Evolutionary conservation across 2,888 invertebrate species (phyloP), one percentile per base, ranked within the genome.

Genomic region (Dicranocentrus wangi): DNA sequence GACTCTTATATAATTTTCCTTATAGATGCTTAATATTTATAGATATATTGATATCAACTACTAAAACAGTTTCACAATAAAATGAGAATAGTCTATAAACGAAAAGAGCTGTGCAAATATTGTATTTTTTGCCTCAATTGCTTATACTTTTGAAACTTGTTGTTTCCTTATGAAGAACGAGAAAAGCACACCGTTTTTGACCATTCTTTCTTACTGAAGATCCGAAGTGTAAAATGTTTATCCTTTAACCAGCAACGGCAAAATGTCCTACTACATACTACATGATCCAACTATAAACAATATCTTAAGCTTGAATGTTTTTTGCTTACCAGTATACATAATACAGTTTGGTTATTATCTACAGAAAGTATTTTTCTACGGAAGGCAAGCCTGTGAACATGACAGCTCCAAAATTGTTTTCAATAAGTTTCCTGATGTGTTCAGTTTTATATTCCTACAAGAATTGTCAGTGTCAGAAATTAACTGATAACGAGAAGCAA

Each of bases 51-150:
- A 42, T 17, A 23, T 39, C n/a, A n/a, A n/a, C n/a, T n/a, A n/a
- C n/a, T n/a, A n/a, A n/a, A n/a, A n/a, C n/a, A 65, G 21, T 43
- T 27, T 28, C 65, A 65, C 28, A 42, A 61, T 21, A 63, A 42
- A 55, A 21, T 55, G 55, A 5, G 28, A 68, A 43, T 51, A 63
- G 51, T 10, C 19, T 51, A 47, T 58, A 72, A 47, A 73, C 42
- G 65, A 66, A 27, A n/a, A 61, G 51, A 76, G 68, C 76, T 76
- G 76, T 60, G 76, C 76, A 76, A 66, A 28, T 68, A 68, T 32
- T 5, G 10, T 55, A n/a, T 66, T 21, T 42, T 27, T 43, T 19
- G 47, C 47, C 15, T 32, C 32, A 32, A 3, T 32, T 3, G 32
- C n/a, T n/a, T n/a, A n/a, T n/a, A n/a, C n/a, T 32, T 32, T 47